Percentiles rank a stretch among this genome's conserved stretches.
Evolutionary conservation across 2,113 vertebrate species (phyloP).

Genomic region (Pycnonotus jocosus): DNA sequence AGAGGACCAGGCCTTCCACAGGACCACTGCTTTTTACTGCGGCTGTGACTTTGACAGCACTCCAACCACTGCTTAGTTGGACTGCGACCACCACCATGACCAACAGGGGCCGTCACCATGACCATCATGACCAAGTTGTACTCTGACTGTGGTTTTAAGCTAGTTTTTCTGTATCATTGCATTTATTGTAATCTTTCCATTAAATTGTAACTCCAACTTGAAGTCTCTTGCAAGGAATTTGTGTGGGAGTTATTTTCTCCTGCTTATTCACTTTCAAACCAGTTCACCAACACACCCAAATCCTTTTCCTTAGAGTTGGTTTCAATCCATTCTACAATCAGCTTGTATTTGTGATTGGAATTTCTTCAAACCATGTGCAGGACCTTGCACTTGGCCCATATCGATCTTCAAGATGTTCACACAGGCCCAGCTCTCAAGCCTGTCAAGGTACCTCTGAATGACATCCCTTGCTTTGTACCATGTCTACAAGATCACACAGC

Average conservation of each 20-base stretch:
- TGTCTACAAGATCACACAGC: not conserved
- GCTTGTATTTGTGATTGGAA: not conserved
- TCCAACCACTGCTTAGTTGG: fast-evolving
- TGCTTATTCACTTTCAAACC: fast-evolving
- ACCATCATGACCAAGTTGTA: too few relatives aligned
- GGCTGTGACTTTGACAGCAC: fast-evolving
- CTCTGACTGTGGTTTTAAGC: not conserved
- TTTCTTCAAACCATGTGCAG: not conserved
- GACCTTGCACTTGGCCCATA: not conserved
- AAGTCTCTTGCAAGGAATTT: not conserved
- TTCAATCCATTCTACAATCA: not conserved
- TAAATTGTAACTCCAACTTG: not conserved
- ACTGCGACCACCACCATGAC: not conserved
- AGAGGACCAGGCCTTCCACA: not conserved
- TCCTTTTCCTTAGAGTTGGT: not conserved
- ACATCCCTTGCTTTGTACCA: not conserved
- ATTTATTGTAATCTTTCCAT: not conserved
- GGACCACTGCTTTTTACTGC: not conserved
- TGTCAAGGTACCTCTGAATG: too few relatives aligned
- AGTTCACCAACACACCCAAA: not conserved
- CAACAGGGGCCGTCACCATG: not conserved
- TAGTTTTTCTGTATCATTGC: not conserved
- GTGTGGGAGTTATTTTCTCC: not conserved
- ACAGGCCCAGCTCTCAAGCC: not conserved
- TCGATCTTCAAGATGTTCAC: not conserved